Evolutionary conservation across 2,113 vertebrate genomes (phyloP).

Genomic region (cat (Felis catus)): F.catus_Fca126_mat1.0 CM031412.1:157036501-157037000

Average conservation of each 20-base stretch:
- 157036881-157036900: neutral
- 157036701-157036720: neutral
- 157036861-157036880: neutral
- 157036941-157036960: neutral
- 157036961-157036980: too few relatives aligned
- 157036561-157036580: neutral
- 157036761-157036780: neutral
- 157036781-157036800: neutral
- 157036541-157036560: neutral
- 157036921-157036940: neutral
- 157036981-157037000: too few relatives aligned
- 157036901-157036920: neutral
- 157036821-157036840: neutral
- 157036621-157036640: neutral
- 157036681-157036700: neutral
- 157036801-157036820: neutral
- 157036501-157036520: slow-evolving; percentile 27
- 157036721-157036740: neutral
- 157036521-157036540: neutral
- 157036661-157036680: neutral
- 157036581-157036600: neutral
- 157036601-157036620: neutral
- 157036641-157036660: neutral
- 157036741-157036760: neutral
- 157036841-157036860: neutral